Conservation (phyloP, 2,888 invertebrate genomes). For the Imbricaverruca yamaguchii region DNA sequence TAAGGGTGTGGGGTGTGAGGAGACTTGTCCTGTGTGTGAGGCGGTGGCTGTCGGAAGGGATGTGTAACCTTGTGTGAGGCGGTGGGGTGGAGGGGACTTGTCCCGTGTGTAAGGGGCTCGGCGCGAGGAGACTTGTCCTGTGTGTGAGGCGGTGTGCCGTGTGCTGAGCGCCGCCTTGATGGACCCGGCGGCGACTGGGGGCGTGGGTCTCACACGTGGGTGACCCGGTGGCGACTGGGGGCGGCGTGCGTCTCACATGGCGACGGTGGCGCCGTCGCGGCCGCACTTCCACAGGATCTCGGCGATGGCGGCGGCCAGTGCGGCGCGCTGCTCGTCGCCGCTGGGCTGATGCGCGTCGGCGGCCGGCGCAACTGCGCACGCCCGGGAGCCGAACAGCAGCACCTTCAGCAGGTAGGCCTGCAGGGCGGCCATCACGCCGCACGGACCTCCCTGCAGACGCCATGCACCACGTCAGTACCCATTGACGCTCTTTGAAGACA, state of each 20-base stretch:
- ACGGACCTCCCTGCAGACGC: slow-evolving; percentile 45
- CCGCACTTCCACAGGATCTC: slow-evolving; percentile 38
- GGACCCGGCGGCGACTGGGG: no score
- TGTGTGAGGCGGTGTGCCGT: no score
- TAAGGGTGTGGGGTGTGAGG: no score
- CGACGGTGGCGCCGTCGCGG: slow-evolving; percentile 32
- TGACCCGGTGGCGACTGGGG: slow-evolving; percentile 32
- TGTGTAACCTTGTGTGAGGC: no score
- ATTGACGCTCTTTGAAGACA: no score
- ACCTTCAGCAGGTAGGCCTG: slow-evolving; percentile 47
- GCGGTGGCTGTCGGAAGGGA: no score
- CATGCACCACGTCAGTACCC: no score
- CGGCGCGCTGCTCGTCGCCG: slow-evolving; percentile 30
- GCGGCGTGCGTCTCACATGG: slow-evolving; percentile 31
- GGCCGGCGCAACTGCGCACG: slow-evolving; percentile 28
- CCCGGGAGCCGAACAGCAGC: slow-evolving; percentile 41
- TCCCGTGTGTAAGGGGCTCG: no score
- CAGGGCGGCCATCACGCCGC: slow-evolving; percentile 48
- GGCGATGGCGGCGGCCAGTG: slow-evolving; percentile 33
- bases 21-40: no score
- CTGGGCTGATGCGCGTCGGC: slow-evolving; percentile 31
- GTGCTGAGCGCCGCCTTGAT: no score
- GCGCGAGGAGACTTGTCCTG: no score
- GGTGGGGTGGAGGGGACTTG: no score
- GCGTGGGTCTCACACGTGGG: slow-evolving; percentile 32